These are phyloP conservation scores for Pygathrix nemaeus DNA, from an alignment of 2,113 vertebrate species.

Conservation along the genomic window DNA sequence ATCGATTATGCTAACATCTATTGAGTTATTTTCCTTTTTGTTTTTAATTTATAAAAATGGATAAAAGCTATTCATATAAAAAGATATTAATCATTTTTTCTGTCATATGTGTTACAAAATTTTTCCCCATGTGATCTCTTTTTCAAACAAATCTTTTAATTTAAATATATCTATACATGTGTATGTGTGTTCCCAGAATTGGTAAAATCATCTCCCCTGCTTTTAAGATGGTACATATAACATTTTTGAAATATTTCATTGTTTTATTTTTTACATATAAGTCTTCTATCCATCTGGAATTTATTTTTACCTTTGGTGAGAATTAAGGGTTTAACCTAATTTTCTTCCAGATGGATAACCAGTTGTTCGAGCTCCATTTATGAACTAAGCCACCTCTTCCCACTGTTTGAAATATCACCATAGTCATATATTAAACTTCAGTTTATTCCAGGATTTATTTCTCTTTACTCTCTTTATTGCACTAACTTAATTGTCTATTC, in stretches of 20 bases:
- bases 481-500: slow-evolving; percentile 4
- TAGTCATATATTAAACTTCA: background rate
- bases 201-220: background rate
- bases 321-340: slow-evolving; percentile 35
- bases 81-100: background rate
- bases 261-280: slow-evolving; percentile 47
- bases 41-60: slow-evolving; percentile 46
- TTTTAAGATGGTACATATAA: background rate
- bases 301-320: slow-evolving; percentile 49
- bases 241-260: slow-evolving; percentile 14
- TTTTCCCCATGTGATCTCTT: background rate
- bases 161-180: background rate
- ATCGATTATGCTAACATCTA: background rate
- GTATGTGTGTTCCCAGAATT: background rate
- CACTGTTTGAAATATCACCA: slow-evolving; percentile 41
- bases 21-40: background rate
- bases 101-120: background rate
- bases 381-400: background rate
- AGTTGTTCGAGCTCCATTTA: slow-evolving; percentile 28
- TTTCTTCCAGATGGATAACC: background rate
- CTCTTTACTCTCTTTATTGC: background rate
- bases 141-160: background rate
- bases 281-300: slow-evolving; percentile 45
- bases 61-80: background rate
- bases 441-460: slow-evolving; percentile 22